Conservation (phyloP, 2,113 vertebrate genomes). For the Coreoperca whiteheadi region DNA sequence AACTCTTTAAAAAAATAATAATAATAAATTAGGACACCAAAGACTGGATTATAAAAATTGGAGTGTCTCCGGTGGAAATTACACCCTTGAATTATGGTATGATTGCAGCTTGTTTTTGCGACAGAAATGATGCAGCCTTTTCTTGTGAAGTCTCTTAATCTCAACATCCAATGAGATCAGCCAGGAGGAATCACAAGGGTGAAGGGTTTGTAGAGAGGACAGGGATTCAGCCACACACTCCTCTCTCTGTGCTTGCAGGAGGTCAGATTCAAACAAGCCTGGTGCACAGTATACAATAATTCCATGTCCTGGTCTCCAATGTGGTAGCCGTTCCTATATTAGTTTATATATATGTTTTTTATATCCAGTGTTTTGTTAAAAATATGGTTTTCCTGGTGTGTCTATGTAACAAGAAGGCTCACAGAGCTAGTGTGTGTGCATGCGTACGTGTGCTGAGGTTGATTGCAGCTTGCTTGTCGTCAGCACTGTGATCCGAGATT, state of each 20-base stretch:
- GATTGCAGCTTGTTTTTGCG: neutral
- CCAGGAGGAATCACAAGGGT: slow-evolving; percentile 16
- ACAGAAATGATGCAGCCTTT: slow-evolving; percentile 21
- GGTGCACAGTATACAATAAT: neutral
- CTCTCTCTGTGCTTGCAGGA: neutral
- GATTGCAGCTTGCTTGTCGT: slow-evolving; percentile 21
- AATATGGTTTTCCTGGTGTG: neutral
- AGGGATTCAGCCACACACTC: neutral
- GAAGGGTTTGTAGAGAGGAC: slow-evolving; percentile 19
- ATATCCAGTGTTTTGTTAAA: neutral
- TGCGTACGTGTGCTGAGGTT: neutral
- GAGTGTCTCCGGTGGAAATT: neutral
- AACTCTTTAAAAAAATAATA: neutral
- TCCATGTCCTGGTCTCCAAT: neutral
- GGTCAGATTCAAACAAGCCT: neutral
- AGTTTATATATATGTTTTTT: neutral
- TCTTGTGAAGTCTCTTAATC: slow-evolving; percentile 20
- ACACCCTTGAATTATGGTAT: neutral
- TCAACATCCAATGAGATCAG: slow-evolving; percentile 31
- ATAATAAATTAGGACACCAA: neutral
- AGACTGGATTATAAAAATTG: neutral
- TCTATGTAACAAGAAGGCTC: neutral
- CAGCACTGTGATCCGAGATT: slow-evolving; percentile 67
- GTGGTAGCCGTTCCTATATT: neutral
- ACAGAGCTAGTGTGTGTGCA: neutral